Evolutionary conservation across 2,888 invertebrate genomes (phyloP), one percentile per base, ranked within the genome.

Genomic region (Ectobius pallidus): DNA sequence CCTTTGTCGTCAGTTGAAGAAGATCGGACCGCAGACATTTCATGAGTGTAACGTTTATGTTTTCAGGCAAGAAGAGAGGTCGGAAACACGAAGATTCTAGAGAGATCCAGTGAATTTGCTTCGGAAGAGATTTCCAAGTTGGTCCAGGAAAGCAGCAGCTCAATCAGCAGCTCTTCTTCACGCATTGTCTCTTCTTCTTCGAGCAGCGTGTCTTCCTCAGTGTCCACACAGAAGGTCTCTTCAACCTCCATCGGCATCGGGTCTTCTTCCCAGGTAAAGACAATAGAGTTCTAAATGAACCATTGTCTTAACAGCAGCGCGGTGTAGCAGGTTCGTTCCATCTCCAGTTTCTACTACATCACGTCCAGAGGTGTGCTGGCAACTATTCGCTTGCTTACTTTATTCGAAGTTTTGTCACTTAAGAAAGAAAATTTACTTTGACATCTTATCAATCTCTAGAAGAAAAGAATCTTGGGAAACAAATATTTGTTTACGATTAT

Each of bases 21-120:
- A n/a, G n/a, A n/a, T n/a, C n/a, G n/a, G n/a, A n/a, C n/a, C n/a
- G n/a, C n/a, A n/a, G n/a, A n/a, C n/a, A n/a, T n/a, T n/a, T n/a
- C n/a, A n/a, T n/a, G n/a, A n/a, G n/a, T n/a, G n/a, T n/a, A n/a
- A n/a, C n/a, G n/a, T n/a, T n/a, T n/a, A n/a, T n/a, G n/a, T n/a
- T n/a, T n/a, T n/a, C n/a, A 58, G 58, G 58, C 30, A 30, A 32
- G 11, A 25, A 58, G 30, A 75, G 82, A 84, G 76, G 76, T 81
- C 42, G 84, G 83, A 9, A 78, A 81, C 75, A 80, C 80, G 6
- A 80, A 84, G 75, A 79, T 81, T 55, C 75, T 79, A 55, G 83
- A 84, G 75, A 82, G 83, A 75, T 79, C 79, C 20, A 82, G 82
- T 25, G 80, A 80, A 16, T 83, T 82, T 75, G 81, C 82, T 72